Evolutionary conservation across 2,797 vertebrate species (phyloP).

Genomic region (Cyclopterus lumpus): DNA sequence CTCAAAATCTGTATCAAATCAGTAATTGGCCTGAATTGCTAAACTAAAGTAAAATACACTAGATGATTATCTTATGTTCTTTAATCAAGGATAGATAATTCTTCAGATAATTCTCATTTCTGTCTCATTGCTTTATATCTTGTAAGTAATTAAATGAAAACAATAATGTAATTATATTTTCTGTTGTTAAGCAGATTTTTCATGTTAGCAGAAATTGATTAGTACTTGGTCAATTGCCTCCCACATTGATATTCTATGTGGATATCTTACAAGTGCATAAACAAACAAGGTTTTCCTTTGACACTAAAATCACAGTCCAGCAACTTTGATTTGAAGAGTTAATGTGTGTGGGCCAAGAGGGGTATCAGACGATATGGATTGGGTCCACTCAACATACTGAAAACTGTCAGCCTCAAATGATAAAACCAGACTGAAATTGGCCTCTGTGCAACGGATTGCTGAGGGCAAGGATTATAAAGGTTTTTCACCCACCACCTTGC

Average conservation of each 20-base stretch:
- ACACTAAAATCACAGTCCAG: slow-evolving; percentile 67
- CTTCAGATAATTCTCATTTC: slow-evolving; percentile 15
- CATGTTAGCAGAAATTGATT: slow-evolving; percentile 63
- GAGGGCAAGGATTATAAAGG: slow-evolving; percentile 83
- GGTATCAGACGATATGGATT: slow-evolving; percentile 77
- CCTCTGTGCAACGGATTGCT: slow-evolving; percentile 76
- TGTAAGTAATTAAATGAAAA: slow-evolving; percentile 41
- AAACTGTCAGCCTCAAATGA: slow-evolving; percentile 81
- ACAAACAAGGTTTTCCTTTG: slow-evolving; percentile 65
- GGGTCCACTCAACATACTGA: slow-evolving; percentile 71
- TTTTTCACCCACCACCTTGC: slow-evolving; percentile 78
- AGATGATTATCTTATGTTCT: background rate
- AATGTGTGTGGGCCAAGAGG: slow-evolving; percentile 68
- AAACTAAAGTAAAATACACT: background rate
- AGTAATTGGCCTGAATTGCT: slow-evolving; percentile 1
- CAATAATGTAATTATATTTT: slow-evolving; percentile 40
- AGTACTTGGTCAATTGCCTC: slow-evolving; percentile 52
- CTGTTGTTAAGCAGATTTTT: slow-evolving; percentile 51
- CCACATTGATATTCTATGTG: slow-evolving; percentile 65
- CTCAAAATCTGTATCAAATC: background rate
- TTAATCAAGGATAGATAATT: slow-evolving; percentile 6
- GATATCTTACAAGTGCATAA: slow-evolving; percentile 61
- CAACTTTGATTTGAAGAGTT: slow-evolving; percentile 75
- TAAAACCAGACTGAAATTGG: slow-evolving; percentile 80
- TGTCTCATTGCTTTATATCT: slow-evolving; percentile 7